These are phyloP conservation scores for Drosophila silvestris DNA, from an alignment of 2,888 invertebrate genomes.

Conservation along the genomic window DNA sequence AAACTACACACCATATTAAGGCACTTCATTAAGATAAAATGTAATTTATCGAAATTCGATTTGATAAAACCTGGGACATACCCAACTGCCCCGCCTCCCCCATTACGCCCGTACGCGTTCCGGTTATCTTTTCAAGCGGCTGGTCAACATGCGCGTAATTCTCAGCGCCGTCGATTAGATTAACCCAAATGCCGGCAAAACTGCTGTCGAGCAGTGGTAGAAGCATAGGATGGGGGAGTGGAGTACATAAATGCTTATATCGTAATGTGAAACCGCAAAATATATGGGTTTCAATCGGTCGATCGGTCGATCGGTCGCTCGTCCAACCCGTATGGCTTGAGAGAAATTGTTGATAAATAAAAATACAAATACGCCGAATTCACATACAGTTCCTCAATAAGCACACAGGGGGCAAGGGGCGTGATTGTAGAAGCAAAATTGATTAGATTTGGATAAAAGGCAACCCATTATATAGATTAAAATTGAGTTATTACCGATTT, in stretches of 20 bases:
- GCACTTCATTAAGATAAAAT: slow-evolving; percentile 78
- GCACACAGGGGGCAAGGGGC: not conserved
- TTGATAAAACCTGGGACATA: slow-evolving; percentile 47
- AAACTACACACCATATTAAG: slow-evolving; percentile 47
- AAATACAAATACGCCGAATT: slow-evolving; percentile 32
- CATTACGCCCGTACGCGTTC: slow-evolving; percentile 43
- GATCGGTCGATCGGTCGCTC: slow-evolving; percentile 18
- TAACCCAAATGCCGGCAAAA: slow-evolving; percentile 52
- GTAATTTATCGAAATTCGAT: slow-evolving; percentile 73
- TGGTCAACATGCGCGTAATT: slow-evolving; percentile 71
- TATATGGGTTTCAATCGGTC: slow-evolving; percentile 43
- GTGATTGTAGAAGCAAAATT: slow-evolving; percentile 35
- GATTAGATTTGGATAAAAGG: slow-evolving; percentile 83
- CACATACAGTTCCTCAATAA: slow-evolving; percentile 23
- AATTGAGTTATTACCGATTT: slow-evolving; percentile 66
- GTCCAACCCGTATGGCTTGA: slow-evolving; percentile 30
- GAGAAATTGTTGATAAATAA: slow-evolving; percentile 63
- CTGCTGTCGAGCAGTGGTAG: not conserved
- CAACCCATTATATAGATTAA: slow-evolving; percentile 78
- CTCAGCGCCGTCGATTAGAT: slow-evolving; percentile 76
- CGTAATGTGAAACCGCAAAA: slow-evolving; percentile 41
- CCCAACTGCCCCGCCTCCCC: not conserved
- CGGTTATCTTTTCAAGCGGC: slow-evolving; percentile 63
- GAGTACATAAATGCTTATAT: slow-evolving; percentile 37
- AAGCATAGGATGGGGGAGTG: too few relatives aligned